Conservation (phyloP, 2,113 vertebrate genomes). For the Chloebia gouldiae region DNA sequence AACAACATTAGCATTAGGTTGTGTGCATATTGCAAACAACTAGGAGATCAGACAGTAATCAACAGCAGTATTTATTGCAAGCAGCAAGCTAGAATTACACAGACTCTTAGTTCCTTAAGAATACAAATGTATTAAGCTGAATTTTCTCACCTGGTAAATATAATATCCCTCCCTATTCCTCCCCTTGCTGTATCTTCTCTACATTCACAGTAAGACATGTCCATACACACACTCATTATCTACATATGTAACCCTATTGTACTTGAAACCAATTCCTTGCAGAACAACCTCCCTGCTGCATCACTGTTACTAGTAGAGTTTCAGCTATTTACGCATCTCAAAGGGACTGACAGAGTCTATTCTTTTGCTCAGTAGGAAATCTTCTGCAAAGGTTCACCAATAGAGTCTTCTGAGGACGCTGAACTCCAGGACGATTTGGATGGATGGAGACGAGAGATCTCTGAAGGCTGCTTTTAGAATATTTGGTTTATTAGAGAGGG, state of each 20-base stretch:
- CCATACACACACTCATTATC: neutral
- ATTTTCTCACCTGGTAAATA: neutral
- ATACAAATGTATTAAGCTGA: neutral
- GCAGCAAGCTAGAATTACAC: neutral
- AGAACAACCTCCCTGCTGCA: neutral
- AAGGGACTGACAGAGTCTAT: neutral
- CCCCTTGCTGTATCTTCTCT: neutral
- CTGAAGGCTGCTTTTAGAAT: too few species aligned
- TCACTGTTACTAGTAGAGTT: neutral
- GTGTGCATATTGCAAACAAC: neutral
- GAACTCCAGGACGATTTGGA: too few species aligned
- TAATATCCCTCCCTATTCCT: neutral
- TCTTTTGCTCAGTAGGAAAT: slow-evolving; percentile 3
- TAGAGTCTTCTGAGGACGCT: neutral
- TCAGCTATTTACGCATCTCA: neutral
- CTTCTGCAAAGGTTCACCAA: slow-evolving; percentile 22
- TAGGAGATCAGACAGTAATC: neutral
- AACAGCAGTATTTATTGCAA: neutral
- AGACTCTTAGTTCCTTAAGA: neutral
- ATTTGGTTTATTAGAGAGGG: too few species aligned
- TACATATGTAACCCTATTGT: neutral
- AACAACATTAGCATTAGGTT: neutral
- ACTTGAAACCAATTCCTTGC: neutral
- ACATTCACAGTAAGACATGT: neutral
- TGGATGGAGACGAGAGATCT: too few species aligned